Evolutionary conservation across 2,797 vertebrate genomes (phyloP), one percentile per base, ranked within the genome.

Genomic region (Sardinella longiceps): DNA sequence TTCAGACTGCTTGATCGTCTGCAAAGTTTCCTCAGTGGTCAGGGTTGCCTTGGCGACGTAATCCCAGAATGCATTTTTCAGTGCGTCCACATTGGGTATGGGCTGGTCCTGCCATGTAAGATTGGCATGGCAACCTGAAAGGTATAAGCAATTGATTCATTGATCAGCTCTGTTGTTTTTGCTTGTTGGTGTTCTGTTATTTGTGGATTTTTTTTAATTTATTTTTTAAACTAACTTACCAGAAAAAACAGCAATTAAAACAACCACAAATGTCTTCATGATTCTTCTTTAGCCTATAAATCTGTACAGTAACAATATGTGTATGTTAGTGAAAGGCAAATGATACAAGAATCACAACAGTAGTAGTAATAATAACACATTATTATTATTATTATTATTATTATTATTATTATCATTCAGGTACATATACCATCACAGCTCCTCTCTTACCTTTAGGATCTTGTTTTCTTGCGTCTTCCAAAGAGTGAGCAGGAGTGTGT

Each of bases 31-130:
- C n/a, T 92, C 89, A 0, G 92, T 91, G 0, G 88, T 91, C 1
- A 53, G 25, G 0, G 92, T 92, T 9, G 91, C 87, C 84, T 89
- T 94, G 84, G 88, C 80, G 37, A 95, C 86, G 0, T 93, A 94
- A 12, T 93, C 91, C 93, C 92, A 95, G 89, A 95, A 95, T 56
- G 92, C 93, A 83, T 94, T 90, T 51, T 91, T 92, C 33, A 92
- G 89, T 86, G 92, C 85, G 6, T 95, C 92, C 5, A 91, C 86
- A 84, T 91, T 90, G 20, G n/a, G 30, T 7, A 84, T 82, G 5
- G 90, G 83, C 23, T 86, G 85, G 12, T 83, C 87, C 0, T 56
- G 89, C 86, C 80, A 46, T 18, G 89, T 2, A 0, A 88, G 18
- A n/a, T 85, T 82, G 74, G 89, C 95, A 85, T 94, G 83, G 88